Evolutionary conservation across 2,113 vertebrate genomes (phyloP).

Genomic region (Nerophis ophidion): DNA sequence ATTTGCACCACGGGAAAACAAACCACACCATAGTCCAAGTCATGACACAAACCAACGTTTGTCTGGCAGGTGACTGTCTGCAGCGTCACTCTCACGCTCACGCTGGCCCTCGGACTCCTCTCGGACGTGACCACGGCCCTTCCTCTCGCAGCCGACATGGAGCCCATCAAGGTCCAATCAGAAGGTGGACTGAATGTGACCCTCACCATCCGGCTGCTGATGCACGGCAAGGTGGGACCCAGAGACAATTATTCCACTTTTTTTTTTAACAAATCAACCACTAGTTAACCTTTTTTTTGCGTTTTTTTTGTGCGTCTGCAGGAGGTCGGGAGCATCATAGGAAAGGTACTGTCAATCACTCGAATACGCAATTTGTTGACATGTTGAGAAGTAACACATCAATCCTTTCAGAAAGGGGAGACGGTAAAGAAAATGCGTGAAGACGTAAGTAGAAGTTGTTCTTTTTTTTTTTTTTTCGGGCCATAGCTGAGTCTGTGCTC

Average conservation of each 20-base stretch:
- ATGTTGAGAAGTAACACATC: background rate
- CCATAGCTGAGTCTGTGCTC: background rate
- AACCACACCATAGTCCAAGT: too few species aligned
- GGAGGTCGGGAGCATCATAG: slow-evolving; percentile 99
- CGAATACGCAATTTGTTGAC: background rate
- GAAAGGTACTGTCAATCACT: slow-evolving; percentile 78
- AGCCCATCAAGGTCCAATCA: slow-evolving; percentile 90
- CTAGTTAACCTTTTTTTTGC: slow-evolving; percentile 1
- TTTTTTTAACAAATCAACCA: background rate
- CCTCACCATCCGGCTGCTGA: slow-evolving; percentile 95
- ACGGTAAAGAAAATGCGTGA: slow-evolving; percentile 99
- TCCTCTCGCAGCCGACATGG: slow-evolving; percentile 78
- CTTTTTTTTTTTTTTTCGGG: background rate
- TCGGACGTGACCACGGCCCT: slow-evolving; percentile 55
- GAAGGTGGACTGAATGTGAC: slow-evolving; percentile 97
- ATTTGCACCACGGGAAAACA: too few species aligned
- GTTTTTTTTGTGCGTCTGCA: slow-evolving; percentile 55
- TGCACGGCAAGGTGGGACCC: slow-evolving; percentile 90
- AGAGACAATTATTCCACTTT: background rate
- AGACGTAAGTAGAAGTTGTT: slow-evolving; percentile 72
- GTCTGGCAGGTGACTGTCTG: slow-evolving; percentile 69
- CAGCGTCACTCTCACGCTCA: slow-evolving; percentile 69
- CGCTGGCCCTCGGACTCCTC: slow-evolving; percentile 57
- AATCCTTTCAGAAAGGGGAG: slow-evolving; percentile 88
- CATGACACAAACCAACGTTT: too few species aligned